Conservation (phyloP, 2,113 vertebrate species). For the Actinemys pallida region DNA sequence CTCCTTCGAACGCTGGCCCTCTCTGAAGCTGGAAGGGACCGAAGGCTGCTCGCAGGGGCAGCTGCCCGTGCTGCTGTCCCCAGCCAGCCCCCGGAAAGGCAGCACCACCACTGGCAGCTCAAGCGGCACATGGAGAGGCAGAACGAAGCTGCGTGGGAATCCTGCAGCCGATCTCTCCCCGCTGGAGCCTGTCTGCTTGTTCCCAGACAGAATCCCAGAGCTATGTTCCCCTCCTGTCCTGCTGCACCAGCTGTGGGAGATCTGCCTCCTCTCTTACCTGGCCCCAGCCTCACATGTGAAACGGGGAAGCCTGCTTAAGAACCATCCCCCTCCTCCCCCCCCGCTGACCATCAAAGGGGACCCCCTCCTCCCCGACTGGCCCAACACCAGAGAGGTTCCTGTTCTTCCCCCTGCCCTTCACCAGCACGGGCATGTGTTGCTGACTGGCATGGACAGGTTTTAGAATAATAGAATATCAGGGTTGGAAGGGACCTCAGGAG, state of each 20-base stretch:
- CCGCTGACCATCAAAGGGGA: background rate
- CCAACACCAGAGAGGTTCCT: accelerated
- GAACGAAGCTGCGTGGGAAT: background rate
- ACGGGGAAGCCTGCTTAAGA: background rate
- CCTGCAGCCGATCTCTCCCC: accelerated
- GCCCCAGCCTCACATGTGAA: background rate
- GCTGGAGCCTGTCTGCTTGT: background rate
- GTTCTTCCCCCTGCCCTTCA: background rate
- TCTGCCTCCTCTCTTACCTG: background rate
- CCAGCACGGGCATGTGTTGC: accelerated
- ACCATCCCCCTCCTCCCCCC: accelerated
- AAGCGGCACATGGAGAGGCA: no score
- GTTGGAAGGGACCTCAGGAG: no score
- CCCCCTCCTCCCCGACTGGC: accelerated
- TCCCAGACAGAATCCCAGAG: background rate
- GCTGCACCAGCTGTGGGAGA: accelerated
- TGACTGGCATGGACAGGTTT: background rate
- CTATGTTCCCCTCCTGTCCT: background rate
- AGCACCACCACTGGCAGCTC: no score
- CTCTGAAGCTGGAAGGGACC: background rate
- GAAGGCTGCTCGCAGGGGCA: no score
- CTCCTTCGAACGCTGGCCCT: background rate
- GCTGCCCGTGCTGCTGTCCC: no score
- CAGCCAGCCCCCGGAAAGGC: no score
- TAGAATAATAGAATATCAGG: no score